Conservation (phyloP, 1,140 invertebrate genomes). For the Leptinotarsa texana region DNA sequence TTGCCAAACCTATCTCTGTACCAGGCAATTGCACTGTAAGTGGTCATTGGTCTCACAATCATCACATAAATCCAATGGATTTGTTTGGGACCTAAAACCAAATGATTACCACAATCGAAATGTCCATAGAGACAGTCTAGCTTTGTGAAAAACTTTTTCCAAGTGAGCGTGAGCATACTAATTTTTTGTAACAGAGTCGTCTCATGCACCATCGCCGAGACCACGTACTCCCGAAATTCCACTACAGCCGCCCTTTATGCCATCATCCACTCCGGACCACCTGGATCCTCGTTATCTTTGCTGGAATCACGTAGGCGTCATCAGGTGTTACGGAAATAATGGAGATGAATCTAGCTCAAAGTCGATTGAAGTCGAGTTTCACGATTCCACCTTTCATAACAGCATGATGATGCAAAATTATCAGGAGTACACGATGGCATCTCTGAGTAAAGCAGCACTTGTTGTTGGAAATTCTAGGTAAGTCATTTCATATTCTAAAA, state of each 20-base stretch:
- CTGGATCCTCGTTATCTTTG: slow-evolving; percentile 72
- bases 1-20: too few relatives aligned
- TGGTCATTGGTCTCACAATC: too few relatives aligned
- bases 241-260: slow-evolving; percentile 84
- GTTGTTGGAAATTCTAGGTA: slow-evolving; percentile 66
- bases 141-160: too few relatives aligned
- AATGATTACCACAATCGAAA: too few relatives aligned
- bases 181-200: too few relatives aligned
- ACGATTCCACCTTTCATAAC: slow-evolving; percentile 88
- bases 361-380: slow-evolving; percentile 93
- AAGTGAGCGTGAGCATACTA: too few relatives aligned
- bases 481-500: background rate
- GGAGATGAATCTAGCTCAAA: slow-evolving; percentile 62
- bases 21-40: too few relatives aligned
- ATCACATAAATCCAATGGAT: too few relatives aligned
- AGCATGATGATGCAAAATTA: slow-evolving; percentile 87
- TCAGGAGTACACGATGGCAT: slow-evolving; percentile 77
- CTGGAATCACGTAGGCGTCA: slow-evolving; percentile 87
- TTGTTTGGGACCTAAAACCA: too few relatives aligned
- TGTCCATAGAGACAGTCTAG: too few relatives aligned
- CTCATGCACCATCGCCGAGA: slow-evolving; percentile 36
- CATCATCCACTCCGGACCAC: slow-evolving; percentile 83
- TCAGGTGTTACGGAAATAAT: slow-evolving; percentile 70
- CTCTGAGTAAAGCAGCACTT: slow-evolving; percentile 77
- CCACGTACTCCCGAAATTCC: slow-evolving; percentile 56